These are phyloP conservation scores for Emydocephalus ijimae DNA, from an alignment of 2,113 vertebrate genomes.

Conservation along the genomic window DNA sequence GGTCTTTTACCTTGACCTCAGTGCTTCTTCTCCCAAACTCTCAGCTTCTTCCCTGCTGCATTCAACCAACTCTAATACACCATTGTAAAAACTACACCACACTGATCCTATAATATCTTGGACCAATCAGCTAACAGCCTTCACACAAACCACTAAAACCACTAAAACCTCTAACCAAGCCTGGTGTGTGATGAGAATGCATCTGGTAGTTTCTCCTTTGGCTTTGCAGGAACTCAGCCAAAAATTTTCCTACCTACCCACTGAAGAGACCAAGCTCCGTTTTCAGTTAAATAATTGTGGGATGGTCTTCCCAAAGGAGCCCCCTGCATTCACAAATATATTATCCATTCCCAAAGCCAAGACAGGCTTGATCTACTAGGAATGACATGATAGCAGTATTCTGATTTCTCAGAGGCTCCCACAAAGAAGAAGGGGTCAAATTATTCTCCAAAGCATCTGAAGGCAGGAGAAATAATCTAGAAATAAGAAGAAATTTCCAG, in stretches of 20 bases:
- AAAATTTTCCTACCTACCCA: background rate
- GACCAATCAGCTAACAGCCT: background rate
- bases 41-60: background rate
- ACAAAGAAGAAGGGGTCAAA: too few species aligned
- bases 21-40: background rate
- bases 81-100: background rate
- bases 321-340: rapidly evolving
- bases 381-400: too few species aligned
- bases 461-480: too few species aligned
- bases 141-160: background rate
- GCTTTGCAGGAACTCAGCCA: background rate
- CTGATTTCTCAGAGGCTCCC: too few species aligned
- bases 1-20: background rate
- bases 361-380: background rate
- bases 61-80: background rate
- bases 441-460: too few species aligned
- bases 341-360: background rate
- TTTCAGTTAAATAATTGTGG: background rate
- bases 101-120: background rate
- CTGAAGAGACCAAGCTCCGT: background rate
- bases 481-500: too few species aligned
- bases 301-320: background rate
- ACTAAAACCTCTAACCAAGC: background rate
- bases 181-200: background rate
- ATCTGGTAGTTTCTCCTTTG: background rate